These are phyloP conservation scores for Ceratosolen solmsi DNA, from an alignment of 1,140 invertebrate species.

Conservation along the genomic window DNA sequence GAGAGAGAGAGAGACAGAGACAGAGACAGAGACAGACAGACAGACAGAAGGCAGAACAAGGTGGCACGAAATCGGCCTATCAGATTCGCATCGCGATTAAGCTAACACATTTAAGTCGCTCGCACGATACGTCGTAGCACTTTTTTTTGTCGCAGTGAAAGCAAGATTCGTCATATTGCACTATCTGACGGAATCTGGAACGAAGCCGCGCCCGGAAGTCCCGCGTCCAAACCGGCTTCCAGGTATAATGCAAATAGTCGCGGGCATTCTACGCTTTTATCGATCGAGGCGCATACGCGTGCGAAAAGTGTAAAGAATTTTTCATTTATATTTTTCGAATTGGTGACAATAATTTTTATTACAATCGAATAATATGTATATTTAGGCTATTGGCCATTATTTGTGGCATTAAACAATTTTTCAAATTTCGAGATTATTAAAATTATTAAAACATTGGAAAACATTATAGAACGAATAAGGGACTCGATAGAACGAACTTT, in stretches of 20 bases:
- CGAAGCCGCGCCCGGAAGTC: constrained; percentile 43
- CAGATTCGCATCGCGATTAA: constrained; percentile 42
- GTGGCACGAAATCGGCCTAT: constrained; percentile 31
- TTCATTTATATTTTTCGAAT: too few species aligned
- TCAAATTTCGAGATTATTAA: too few species aligned
- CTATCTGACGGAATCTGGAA: constrained; percentile 46
- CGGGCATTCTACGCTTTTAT: not conserved
- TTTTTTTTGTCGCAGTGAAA: constrained; percentile 46
- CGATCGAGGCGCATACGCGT: not conserved
- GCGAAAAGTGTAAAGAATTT: too few species aligned
- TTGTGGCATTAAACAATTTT: too few species aligned
- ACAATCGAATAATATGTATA: too few species aligned
- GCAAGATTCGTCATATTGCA: constrained; percentile 41
- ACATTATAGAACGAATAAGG: too few species aligned
- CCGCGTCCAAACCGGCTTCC: constrained; percentile 48
- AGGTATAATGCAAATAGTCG: constrained; percentile 21
- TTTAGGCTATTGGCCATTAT: too few species aligned
- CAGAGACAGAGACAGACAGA: too few species aligned
- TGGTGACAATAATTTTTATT: too few species aligned
- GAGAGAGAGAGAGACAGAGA: not conserved
- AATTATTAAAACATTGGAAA: too few species aligned
- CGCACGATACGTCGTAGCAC: not conserved
- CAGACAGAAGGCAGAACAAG: not conserved
- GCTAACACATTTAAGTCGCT: constrained; percentile 10
- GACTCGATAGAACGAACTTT: too few species aligned